Evolutionary conservation across 2,113 vertebrate species (phyloP), one percentile per base, ranked within the genome.

Genomic region (Hydropotes inermis): DNA sequence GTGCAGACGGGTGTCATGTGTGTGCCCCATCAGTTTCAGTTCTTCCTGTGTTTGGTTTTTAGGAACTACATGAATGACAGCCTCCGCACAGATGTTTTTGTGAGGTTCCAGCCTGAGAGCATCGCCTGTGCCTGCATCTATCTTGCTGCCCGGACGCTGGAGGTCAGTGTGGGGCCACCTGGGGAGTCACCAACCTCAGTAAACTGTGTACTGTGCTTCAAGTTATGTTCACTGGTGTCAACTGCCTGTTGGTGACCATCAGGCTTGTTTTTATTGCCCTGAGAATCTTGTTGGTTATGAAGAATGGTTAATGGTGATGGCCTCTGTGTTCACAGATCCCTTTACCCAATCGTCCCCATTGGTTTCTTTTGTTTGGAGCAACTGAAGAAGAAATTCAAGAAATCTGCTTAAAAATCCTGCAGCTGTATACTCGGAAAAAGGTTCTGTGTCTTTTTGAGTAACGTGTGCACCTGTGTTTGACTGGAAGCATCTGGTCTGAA

Each of bases 31-130:
- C 23, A 33, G 0, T 0, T 97, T 86, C 86, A 98, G n/a, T 36
- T 45, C 57, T 43, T 57, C 25, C 60, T 78, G 97, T 4, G 12
- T 84, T 52, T 98, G 97, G 36, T 82, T 98, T 98, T 89, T 97
- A 99, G 99, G 99, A 99, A 99, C 92, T 99, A 99, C 98, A 99
- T 99, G 99, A 99, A 99, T 0, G 99, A 99, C 94, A 99, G 99
- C 95, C 98, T 99, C 58, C 99, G 99, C 85, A 99, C 99, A 2
- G 99, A 99, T 25, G 99, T 99, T 30, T 99, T 99, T 61, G 98
- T 99, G 5, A 98, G 99, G 67, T 99, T 99, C 97, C 99, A 99
- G 87, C 99, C 99, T 0, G 99, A 99, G 93, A 99, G 99, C 36
- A 99, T 99, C 13, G 99, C 99, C 83, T 99, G 99, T 67, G 99